Base-by-base conservation (phyloP, 2,113 vertebrate genomes). In the Antennarius striatus region DNA sequence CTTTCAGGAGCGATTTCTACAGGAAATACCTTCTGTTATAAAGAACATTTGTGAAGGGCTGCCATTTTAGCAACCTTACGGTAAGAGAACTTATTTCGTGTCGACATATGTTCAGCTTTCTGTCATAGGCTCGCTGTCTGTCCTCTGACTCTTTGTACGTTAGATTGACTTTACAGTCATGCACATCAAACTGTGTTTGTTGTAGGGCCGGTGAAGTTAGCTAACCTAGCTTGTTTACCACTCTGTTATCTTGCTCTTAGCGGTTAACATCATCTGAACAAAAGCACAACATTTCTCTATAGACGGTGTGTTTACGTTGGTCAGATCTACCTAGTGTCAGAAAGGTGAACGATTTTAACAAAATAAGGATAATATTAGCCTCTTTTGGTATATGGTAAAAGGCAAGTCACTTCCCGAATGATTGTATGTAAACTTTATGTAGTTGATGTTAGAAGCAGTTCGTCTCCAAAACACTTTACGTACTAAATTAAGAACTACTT, bases 1-100 rank as follows among this genome's bases (percentile, higher is more conserved):
- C 58, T 36, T 66, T 63, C 17, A 63, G 66, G 77, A 81, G 75
- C 61, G 74, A 74, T 56, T 86, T 83, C 60, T 81, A 73, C 89
- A 90, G 90, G 90, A 91, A 90, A 91, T 86, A 81, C 80, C 80
- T 50, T 81, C 79, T 53, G 69, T n/a, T 8, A 73, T n/a, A 6
- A 22, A 28, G 29, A 81, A 10, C 56, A 79, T 87, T 93, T 91
- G 80, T 91, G 64, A 57, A 81, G 91, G 88, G 92, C 90, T 88
- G 90, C 90, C 90, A 92, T 93, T 92, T 92, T 94, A 93, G 68
- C 88, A 84, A 90, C 63, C 91, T 94, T 94, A 94, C 93, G 92
- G 93, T 93, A 94, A 93, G 92, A 84, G 77, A 80, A 75, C 54
- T 62, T 22, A 63, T 62, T 80, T 29, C 49, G 62, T 58, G 66